Evolutionary conservation across 2,113 vertebrate species (phyloP).

Genomic region (Psammodynastes pulverulentus): DNA sequence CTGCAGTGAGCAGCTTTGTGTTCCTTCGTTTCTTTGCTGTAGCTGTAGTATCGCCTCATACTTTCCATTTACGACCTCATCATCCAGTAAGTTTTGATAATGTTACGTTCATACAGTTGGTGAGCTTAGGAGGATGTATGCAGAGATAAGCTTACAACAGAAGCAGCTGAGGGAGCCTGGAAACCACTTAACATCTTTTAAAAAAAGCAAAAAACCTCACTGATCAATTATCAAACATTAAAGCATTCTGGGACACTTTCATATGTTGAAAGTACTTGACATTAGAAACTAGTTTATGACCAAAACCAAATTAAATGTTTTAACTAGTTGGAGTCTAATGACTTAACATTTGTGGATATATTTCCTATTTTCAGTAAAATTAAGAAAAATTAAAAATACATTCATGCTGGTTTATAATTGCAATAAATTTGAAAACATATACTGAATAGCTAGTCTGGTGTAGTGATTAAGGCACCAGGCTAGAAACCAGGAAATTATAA

Average conservation of each 20-base stretch:
- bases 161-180: background rate
- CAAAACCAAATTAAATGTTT: background rate
- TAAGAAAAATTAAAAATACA: background rate
- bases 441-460: background rate
- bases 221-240: background rate
- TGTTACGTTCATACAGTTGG: conserved; percentile 57
- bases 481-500: background rate
- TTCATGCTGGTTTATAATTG: background rate
- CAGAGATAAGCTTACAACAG: background rate
- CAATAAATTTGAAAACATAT: background rate
- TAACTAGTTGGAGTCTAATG: background rate
- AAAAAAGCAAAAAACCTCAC: background rate
- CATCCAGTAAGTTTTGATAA: conserved; percentile 88
- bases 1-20: conserved; percentile 98
- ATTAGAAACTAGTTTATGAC: background rate
- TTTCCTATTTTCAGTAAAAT: background rate
- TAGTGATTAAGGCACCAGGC: background rate
- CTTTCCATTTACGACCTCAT: conserved; percentile 94
- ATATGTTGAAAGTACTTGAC: background rate
- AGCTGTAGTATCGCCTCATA: conserved; percentile 93
- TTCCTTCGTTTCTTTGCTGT: conserved; percentile 98
- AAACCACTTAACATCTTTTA: background rate
- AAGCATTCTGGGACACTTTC: background rate
- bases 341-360: background rate
- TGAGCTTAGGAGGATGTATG: conserved; percentile 30